Percentiles rank a stretch among this genome's conserved stretches.
Evolutionary conservation across 2,888 invertebrate species (phyloP).

Genomic region (Calameuta pallipes): DNA sequence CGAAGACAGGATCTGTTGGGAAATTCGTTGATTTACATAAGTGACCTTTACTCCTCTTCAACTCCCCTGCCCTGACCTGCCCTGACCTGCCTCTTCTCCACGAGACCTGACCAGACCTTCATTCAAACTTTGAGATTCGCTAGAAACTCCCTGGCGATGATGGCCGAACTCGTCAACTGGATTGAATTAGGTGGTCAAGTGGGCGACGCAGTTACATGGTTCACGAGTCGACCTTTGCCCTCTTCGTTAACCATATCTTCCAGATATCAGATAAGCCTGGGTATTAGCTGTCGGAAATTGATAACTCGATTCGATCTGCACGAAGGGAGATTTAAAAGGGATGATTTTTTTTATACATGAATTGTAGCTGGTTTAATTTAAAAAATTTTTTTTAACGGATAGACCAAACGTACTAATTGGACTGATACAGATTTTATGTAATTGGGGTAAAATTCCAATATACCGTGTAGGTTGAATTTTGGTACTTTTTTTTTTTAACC

Average conservation of each 20-base stretch:
- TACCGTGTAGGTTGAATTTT: no score
- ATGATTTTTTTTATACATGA: neutral
- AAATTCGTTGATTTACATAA: constrained; percentile 15
- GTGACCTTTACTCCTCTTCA: neutral
- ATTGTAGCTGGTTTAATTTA: neutral
- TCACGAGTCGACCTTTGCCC: constrained; percentile 22
- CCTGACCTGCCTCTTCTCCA: neutral
- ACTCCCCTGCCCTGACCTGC: no score
- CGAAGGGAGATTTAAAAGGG: neutral
- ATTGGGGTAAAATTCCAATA: neutral
- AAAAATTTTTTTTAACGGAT: neutral
- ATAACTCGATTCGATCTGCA: neutral
- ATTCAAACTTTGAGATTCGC: constrained; percentile 19
- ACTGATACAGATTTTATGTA: neutral
- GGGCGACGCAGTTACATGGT: constrained; percentile 16
- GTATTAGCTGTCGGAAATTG: neutral
- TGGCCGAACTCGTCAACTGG: neutral
- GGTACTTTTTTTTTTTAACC: no score
- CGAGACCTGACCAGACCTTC: constrained; percentile 1
- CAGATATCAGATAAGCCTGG: neutral
- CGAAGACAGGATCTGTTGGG: neutral
- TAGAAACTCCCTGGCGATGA: constrained; percentile 13
- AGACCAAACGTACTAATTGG: neutral
- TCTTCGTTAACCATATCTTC: constrained; percentile 7
- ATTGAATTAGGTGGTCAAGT: neutral